These are phyloP conservation scores for Tetanocera ferruginea DNA, from an alignment of 2,888 invertebrate species.

Conservation along the genomic window DNA sequence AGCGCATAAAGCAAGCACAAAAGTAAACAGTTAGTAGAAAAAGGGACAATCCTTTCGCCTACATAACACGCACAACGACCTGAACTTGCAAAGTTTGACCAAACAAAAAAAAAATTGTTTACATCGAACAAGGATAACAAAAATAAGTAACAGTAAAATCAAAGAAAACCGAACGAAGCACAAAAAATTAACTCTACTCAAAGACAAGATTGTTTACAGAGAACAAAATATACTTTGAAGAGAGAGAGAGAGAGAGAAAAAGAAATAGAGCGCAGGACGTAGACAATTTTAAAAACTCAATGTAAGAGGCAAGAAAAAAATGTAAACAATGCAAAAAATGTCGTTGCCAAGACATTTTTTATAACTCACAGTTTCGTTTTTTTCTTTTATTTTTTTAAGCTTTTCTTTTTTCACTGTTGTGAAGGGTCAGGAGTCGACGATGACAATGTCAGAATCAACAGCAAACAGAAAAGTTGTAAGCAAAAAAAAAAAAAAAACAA, in stretches of 20 bases:
- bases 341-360: background rate
- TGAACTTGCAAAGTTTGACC: constrained; percentile 44
- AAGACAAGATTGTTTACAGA: background rate
- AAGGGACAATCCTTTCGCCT: constrained; percentile 40
- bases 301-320: constrained; percentile 22
- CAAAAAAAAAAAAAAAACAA: constrained; percentile 45
- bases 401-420: background rate
- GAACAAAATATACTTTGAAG: background rate
- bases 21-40: constrained; percentile 26
- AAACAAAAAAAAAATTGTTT: constrained; percentile 63
- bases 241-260: background rate
- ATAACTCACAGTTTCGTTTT: too few relatives aligned
- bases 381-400: background rate
- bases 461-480: constrained; percentile 33
- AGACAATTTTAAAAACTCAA: background rate
- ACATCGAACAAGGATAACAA: constrained; percentile 54
- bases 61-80: constrained; percentile 35
- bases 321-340: constrained; percentile 49
- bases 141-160: background rate
- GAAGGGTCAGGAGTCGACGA: constrained; percentile 33
- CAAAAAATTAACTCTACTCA: background rate
- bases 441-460: constrained; percentile 30
- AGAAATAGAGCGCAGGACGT: background rate
- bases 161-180: background rate
- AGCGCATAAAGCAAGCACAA: constrained; percentile 9